phyloP scores from a whole-genome alignment of 2,888 invertebrate species.

The Phyllotreta cruciferae region DNA sequence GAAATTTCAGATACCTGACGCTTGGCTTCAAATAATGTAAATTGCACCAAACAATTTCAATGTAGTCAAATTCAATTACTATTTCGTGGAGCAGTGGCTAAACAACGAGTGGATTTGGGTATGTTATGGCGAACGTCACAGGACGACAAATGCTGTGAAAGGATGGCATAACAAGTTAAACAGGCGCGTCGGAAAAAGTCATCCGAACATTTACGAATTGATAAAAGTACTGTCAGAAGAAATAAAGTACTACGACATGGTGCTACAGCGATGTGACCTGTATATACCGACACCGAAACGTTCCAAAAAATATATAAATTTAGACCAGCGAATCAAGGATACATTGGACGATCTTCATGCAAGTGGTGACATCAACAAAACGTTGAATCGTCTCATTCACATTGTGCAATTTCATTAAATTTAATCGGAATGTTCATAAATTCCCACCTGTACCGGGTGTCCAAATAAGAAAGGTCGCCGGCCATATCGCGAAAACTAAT shows the following conservation, averaged over 20 bases:
- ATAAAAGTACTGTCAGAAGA: neutral
- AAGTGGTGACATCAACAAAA: no score
- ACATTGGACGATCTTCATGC: no score
- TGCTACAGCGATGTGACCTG: neutral
- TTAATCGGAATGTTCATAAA: no score
- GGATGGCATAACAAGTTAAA: conserved; percentile 5
- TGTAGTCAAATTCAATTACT: neutral
- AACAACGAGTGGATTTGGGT: conserved; percentile 4
- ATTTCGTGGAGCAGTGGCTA: neutral
- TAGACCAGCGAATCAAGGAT: neutral
- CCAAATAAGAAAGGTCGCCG: no score
- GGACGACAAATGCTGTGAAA: conserved; percentile 2
- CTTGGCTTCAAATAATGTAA: neutral
- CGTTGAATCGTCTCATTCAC: no score
- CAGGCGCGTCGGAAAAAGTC: neutral
- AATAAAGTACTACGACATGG: neutral
- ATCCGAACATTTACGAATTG: conserved; percentile 3
- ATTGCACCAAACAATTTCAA: neutral
- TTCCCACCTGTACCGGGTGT: no score
- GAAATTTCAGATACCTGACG: neutral
- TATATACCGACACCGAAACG: neutral
- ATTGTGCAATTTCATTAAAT: no score
- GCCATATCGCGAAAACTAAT: no score
- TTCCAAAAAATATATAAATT: conserved; percentile 4
- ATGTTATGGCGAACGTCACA: neutral